phyloP scores from a whole-genome alignment of 2,888 invertebrate species.

The Autographa pulchrina region DNA sequence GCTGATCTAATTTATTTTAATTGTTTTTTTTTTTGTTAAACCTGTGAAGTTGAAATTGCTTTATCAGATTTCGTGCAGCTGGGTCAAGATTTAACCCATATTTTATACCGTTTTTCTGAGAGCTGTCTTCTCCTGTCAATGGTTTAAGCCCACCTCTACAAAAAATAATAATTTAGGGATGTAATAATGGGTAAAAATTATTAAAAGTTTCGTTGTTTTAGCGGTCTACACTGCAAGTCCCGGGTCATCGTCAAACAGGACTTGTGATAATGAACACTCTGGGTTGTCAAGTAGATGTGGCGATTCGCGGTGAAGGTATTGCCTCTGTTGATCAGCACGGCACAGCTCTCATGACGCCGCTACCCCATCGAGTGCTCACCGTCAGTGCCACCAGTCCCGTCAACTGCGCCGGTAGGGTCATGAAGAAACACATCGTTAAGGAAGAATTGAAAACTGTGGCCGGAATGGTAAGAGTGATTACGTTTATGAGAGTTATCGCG shows the following conservation, averaged over 20 bases:
- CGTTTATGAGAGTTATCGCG: too few species aligned
- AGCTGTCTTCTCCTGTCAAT: too few species aligned
- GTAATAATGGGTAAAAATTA: neutral
- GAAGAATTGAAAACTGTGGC: constrained; percentile 73
- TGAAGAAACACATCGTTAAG: constrained; percentile 68
- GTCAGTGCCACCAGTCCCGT: constrained; percentile 68
- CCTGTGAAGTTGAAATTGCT: too few species aligned
- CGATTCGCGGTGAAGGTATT: constrained; percentile 74
- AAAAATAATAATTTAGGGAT: too few species aligned
- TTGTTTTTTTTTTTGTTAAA: too few species aligned
- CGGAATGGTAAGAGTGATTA: constrained; percentile 69
- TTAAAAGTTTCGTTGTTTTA: constrained; percentile 39
- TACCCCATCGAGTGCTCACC: constrained; percentile 69
- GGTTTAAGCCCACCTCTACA: too few species aligned
- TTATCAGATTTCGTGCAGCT: too few species aligned
- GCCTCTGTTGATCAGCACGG: constrained; percentile 77
- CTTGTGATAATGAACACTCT: constrained; percentile 91
- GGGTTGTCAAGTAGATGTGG: constrained; percentile 87
- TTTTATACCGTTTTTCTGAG: too few species aligned
- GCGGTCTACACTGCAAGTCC: constrained; percentile 84
- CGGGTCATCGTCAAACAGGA: constrained; percentile 82
- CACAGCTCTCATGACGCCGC: constrained; percentile 79
- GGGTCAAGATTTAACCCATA: too few species aligned
- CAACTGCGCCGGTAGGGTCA: constrained; percentile 78
- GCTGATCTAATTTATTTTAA: too few species aligned